phyloP scores from a whole-genome alignment of 1,140 invertebrate species.

The Aphis craccivora region DNA sequence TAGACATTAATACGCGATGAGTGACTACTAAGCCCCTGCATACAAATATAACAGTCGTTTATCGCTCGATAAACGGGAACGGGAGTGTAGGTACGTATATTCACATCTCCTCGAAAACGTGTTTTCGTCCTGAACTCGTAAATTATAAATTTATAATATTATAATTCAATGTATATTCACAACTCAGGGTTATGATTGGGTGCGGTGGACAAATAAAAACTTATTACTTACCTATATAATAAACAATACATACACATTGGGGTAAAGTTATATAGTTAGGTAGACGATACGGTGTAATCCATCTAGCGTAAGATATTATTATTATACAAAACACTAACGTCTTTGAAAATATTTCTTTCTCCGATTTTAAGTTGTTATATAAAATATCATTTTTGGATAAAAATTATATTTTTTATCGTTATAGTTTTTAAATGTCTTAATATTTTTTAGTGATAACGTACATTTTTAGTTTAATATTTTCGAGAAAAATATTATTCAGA shows the following conservation, averaged over 20 bases:
- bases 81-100: neutral
- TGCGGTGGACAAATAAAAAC: neutral
- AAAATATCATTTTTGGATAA: too few species aligned
- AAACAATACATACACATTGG: neutral
- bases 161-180: neutral
- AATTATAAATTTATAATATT: neutral
- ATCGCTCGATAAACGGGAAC: neutral
- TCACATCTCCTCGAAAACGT: neutral
- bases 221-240: neutral
- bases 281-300: too few species aligned
- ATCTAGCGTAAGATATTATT: too few species aligned
- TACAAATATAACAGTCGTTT: neutral
- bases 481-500: too few species aligned
- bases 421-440: too few species aligned
- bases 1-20: neutral
- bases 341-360: too few species aligned
- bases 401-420: too few species aligned
- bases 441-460: too few species aligned
- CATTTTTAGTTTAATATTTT: too few species aligned
- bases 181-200: neutral
- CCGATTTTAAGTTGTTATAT: too few species aligned
- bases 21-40: neutral
- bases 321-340: too few species aligned
- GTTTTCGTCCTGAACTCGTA: neutral
- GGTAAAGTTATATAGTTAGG: neutral